These are phyloP conservation scores for Euzophera pinguis DNA, from an alignment of 2,888 invertebrate species.

Conservation along the genomic window DNA sequence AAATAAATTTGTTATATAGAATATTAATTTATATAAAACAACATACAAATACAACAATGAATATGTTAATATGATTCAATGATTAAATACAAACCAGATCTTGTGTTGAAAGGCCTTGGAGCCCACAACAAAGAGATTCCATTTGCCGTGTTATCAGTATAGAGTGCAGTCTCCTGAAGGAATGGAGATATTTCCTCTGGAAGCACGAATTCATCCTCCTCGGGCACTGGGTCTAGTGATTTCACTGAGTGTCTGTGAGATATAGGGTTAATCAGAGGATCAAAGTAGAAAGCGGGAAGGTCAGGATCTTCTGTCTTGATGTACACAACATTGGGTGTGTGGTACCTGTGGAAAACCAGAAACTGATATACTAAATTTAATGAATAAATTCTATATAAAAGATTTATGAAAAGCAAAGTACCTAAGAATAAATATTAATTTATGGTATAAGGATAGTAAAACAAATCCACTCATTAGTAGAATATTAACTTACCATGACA, in stretches of 20 bases:
- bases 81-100: slow-evolving; percentile 82
- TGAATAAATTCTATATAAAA: too few relatives aligned
- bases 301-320: slow-evolving; percentile 99
- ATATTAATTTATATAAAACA: too few relatives aligned
- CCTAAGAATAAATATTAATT: not conserved
- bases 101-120: slow-evolving; percentile 97
- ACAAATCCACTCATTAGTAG: too few relatives aligned
- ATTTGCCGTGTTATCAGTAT: slow-evolving; percentile 99
- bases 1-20: too few relatives aligned
- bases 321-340: slow-evolving; percentile 98
- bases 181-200: slow-evolving; percentile 95
- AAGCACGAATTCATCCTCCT: slow-evolving; percentile 96
- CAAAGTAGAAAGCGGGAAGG: slow-evolving; percentile 99
- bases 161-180: slow-evolving; percentile 95
- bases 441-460: not conserved
- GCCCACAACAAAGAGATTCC: slow-evolving; percentile 98
- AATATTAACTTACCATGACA: slow-evolving; percentile 92
- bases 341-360: slow-evolving; percentile 86
- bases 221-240: slow-evolving; percentile 91
- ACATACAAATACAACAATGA: too few relatives aligned
- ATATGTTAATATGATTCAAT: not conserved
- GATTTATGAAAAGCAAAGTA: not conserved
- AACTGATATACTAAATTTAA: not conserved
- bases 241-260: slow-evolving; percentile 95
- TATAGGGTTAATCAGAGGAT: slow-evolving; percentile 99